phyloP scores from a whole-genome alignment of 92 coral and sea anemone species.

The Epizoanthus stellaris region DNA sequence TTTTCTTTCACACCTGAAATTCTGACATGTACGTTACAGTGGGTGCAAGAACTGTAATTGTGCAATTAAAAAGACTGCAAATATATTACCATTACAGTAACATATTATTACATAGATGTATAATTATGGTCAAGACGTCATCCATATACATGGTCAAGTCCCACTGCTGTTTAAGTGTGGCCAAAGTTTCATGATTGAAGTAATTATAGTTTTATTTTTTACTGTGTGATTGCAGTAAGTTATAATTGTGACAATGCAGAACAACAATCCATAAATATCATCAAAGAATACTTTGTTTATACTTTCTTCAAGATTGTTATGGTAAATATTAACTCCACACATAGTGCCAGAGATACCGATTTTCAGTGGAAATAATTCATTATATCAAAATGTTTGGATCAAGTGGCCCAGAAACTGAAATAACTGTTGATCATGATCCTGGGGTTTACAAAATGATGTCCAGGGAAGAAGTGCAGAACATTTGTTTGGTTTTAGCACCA shows the following conservation, averaged over 20 bases:
- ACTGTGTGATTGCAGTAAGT: neutral
- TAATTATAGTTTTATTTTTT: neutral
- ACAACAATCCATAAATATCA: neutral
- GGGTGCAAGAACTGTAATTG: neutral
- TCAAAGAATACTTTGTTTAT: neutral
- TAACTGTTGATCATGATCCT: too few species aligned
- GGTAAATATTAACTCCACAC: neutral
- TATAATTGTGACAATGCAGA: neutral
- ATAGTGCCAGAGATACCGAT: neutral
- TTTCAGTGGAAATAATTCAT: too few species aligned
- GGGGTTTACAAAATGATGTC: too few species aligned
- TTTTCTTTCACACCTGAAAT: too few species aligned
- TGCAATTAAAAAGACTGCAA: neutral
- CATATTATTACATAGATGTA: slow-evolving; percentile 23
- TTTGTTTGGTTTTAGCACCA: too few species aligned
- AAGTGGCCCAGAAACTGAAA: too few species aligned
- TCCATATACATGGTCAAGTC: slow-evolving; percentile 16
- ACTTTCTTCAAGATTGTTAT: neutral
- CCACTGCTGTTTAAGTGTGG: neutral
- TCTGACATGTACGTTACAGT: too few species aligned
- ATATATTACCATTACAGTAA: neutral
- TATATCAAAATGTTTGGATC: too few species aligned
- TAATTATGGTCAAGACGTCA: slow-evolving; percentile 13
- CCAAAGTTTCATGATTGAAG: neutral
- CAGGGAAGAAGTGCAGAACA: too few species aligned